A percentile compares a stretch with the other conserved stretches of the same genome.
Conservation (phyloP, 2,888 invertebrate species). For the Tetramorium bicarinatum region DNA sequence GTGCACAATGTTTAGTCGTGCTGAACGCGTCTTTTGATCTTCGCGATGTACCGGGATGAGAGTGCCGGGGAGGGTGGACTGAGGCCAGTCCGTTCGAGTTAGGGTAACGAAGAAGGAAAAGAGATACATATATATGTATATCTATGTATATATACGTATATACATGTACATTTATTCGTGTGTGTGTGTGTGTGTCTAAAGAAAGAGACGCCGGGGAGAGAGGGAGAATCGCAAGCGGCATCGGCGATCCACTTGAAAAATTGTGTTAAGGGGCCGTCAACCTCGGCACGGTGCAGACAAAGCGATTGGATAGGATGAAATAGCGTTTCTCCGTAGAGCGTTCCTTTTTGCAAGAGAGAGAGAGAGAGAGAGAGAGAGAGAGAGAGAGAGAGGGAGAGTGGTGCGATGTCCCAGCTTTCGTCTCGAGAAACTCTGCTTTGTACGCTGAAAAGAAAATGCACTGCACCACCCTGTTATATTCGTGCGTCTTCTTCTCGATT, state of each 20-base stretch:
- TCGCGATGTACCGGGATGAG: slow-evolving; percentile 24
- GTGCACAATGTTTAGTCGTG: slow-evolving; percentile 59
- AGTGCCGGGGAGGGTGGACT: not conserved
- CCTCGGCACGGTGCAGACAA: slow-evolving; percentile 62
- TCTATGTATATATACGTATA: not conserved
- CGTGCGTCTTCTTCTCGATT: slow-evolving; percentile 22
- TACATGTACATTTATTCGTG: not conserved
- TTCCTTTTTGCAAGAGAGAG: slow-evolving; percentile 35
- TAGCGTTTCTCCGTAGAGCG: slow-evolving; percentile 58
- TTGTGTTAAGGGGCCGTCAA: slow-evolving; percentile 68
- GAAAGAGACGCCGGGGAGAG: not conserved
- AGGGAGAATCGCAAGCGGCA: slow-evolving; percentile 7
- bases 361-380: not conserved
- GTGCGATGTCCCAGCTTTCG: slow-evolving; percentile 28
- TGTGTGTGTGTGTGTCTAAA: not conserved
- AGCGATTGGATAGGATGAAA: slow-evolving; percentile 70
- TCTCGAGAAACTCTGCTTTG: slow-evolving; percentile 53
- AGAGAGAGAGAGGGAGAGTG: not conserved
- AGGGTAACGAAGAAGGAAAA: not conserved
- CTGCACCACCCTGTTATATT: slow-evolving; percentile 34
- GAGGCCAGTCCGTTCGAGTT: slow-evolving; percentile 28
- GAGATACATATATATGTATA: not conserved
- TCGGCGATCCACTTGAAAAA: slow-evolving; percentile 60
- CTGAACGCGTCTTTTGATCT: slow-evolving; percentile 60
- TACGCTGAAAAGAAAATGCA: slow-evolving; percentile 55